Conservation (phyloP, 2,888 invertebrate species). For the Drosophila koepferae region DNA sequence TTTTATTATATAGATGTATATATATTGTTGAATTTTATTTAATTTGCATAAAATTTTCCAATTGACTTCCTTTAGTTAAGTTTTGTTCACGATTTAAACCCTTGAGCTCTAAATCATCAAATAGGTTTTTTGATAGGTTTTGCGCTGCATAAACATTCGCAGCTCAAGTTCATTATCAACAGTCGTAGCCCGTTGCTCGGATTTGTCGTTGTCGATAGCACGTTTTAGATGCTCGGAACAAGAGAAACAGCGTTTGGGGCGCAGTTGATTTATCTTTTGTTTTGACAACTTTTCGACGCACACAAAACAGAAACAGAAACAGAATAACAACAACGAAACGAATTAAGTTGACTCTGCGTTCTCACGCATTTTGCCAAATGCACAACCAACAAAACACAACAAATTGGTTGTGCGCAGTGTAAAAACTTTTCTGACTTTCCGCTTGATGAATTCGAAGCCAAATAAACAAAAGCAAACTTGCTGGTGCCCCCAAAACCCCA, state of each 20-base stretch:
- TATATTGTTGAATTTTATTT: background rate
- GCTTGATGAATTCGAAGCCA: constrained; percentile 77
- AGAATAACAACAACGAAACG: constrained; percentile 36
- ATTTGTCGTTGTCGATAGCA: background rate
- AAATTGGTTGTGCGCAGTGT: constrained; percentile 31
- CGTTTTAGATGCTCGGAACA: constrained; percentile 17
- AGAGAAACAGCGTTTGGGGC: constrained; percentile 33
- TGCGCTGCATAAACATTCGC: background rate
- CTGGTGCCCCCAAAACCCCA: constrained; percentile 6
- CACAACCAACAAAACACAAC: constrained; percentile 36
- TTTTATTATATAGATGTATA: background rate
- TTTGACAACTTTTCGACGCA: constrained; percentile 71
- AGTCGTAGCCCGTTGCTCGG: background rate
- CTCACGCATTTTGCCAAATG: constrained; percentile 71
- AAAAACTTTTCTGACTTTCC: constrained; percentile 70
- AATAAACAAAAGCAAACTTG: constrained; percentile 70
- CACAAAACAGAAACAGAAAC: constrained; percentile 29
- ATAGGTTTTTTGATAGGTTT: constrained; percentile 4
- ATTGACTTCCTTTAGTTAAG: background rate
- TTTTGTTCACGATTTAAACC: background rate
- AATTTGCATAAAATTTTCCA: too few relatives aligned
- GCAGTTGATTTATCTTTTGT: constrained; percentile 76
- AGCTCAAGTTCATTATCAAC: constrained; percentile 64
- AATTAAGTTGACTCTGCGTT: constrained; percentile 60
- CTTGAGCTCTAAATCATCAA: background rate